Evolutionary conservation across 92 coral and sea anemone species (phyloP).

Genomic region (Chrysogorgia sp.): DNA sequence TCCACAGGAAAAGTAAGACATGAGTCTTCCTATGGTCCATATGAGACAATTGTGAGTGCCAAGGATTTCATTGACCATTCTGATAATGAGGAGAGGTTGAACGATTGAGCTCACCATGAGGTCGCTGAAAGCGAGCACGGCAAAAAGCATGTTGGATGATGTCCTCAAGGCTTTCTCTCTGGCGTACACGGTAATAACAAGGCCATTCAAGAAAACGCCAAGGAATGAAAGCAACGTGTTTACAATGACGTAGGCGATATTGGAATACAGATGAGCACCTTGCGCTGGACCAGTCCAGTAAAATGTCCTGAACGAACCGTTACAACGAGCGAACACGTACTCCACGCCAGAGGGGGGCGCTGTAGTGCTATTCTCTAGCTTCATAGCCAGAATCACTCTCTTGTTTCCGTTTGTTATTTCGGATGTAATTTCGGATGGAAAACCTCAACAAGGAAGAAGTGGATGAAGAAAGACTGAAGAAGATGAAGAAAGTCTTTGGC

Average conservation of each 20-base stretch:
- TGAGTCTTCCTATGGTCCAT: not conserved
- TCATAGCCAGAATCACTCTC: not conserved
- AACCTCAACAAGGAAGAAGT: no score
- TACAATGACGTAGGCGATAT: not conserved
- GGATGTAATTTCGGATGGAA: not conserved
- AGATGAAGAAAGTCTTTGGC: no score
- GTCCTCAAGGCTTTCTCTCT: constrained; percentile 5
- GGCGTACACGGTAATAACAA: not conserved
- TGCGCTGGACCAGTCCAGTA: not conserved
- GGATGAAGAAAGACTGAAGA: no score
- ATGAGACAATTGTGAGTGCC: not conserved
- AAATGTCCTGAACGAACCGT: not conserved
- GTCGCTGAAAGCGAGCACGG: constrained; percentile 20
- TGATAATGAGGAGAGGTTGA: not conserved
- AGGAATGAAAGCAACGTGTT: not conserved
- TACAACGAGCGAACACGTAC: not conserved
- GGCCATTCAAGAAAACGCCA: not conserved
- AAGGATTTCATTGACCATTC: not conserved
- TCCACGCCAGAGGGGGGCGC: not conserved
- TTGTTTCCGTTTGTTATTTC: not conserved
- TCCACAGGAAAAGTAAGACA: not conserved
- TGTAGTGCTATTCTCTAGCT: not conserved
- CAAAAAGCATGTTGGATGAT: constrained; percentile 17
- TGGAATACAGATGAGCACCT: not conserved
- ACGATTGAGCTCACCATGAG: constrained; percentile 21